Base-by-base conservation (phyloP, 2,797 vertebrate species). In the Lagodon rhomboides region DNA sequence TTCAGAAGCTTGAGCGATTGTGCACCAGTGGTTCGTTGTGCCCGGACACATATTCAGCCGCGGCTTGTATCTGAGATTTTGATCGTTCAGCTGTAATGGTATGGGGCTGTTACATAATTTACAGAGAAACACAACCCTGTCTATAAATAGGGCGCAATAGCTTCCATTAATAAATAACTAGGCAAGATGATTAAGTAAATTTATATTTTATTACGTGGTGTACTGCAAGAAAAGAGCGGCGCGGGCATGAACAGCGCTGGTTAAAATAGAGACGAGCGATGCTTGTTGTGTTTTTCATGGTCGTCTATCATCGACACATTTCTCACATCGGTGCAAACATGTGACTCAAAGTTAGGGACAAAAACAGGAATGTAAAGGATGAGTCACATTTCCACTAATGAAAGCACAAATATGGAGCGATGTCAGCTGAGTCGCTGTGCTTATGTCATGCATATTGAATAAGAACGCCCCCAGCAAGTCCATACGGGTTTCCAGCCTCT, bases 131-230 rank as follows among this genome's bases (percentile, higher is more conserved):
- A 80, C 16, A 68, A 74, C 22, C 27, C 23, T 60, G 15, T 68
- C 47, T 63, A 70, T 60, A 79, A 79, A 82, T 54, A 66, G 17
- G 4, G 5, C 0, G 16, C 30, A 47, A 61, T 43, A 50, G 54
- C 58, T 72, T 60, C 78, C 61, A 87, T 84, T 56, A 72, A 80
- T 82, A 79, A 73, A 61, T 79, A 50, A 82, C 77, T 23, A 73
- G 77, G 47, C 59, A 27, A 62, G 34, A 75, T 76, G 60, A 88
- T 77, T 75, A 70, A 72, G 22, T 68, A 62, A 25, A 73, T 84
- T 22, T 75, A 80, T 67, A 77, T 85, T 85, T 81, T 18, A 80
- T 77, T 49, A 53, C 0, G 0, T 16, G 2, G 17, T 20, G 25
- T 47, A 44, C 15, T 17, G 56, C 59, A 27, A 77, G 46, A 22